Evolutionary conservation across 2,113 vertebrate genomes (phyloP).

Genomic region (Poeciliopsis retropinna): DNA sequence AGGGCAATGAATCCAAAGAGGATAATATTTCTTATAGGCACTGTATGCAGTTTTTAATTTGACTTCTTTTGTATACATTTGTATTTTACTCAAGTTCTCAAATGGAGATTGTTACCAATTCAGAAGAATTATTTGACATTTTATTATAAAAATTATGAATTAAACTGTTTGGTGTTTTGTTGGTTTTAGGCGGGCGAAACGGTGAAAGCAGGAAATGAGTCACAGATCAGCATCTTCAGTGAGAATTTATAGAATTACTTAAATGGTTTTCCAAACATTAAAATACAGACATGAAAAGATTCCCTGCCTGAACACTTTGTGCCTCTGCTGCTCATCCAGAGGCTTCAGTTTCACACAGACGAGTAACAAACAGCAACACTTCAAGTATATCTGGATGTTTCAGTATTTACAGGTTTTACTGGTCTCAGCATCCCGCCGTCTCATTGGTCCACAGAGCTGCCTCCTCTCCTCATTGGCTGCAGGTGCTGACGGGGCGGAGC

Average conservation of each 20-base stretch:
- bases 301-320: not conserved
- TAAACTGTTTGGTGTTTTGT: not conserved
- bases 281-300: not conserved
- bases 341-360: constrained; percentile 5
- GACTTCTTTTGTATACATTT: not conserved
- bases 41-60: no score
- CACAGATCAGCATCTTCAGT: not conserved
- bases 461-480: not conserved
- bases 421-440: not conserved
- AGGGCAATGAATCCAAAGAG: no score
- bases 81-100: not conserved
- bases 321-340: no score
- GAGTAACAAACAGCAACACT: constrained; percentile 23
- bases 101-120: no score
- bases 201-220: not conserved
- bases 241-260: not conserved
- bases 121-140: not conserved
- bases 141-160: not conserved
- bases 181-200: no score
- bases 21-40: no score
- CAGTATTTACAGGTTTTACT: constrained; percentile 41
- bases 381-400: constrained; percentile 57
- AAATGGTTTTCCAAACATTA: not conserved
- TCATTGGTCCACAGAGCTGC: constrained; percentile 13
- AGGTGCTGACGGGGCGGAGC: not conserved